phyloP scores from a whole-genome alignment of 2,113 vertebrate genomes.

The Lepus timidus region DNA sequence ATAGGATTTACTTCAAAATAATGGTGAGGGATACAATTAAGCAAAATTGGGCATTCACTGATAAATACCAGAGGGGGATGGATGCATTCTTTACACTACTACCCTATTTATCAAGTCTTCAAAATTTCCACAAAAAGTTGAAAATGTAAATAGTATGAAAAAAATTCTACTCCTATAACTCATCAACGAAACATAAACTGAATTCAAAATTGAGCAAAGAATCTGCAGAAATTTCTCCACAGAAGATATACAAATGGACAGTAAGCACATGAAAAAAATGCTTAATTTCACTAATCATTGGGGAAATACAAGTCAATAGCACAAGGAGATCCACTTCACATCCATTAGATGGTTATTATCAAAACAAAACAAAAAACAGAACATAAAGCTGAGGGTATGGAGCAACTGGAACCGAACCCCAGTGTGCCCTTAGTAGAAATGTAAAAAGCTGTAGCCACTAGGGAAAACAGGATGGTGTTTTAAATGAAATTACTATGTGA shows the following conservation, averaged over 20 bases:
- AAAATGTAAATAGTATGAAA: constrained; percentile 39
- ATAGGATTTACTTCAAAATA: constrained; percentile 48
- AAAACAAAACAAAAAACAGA: not conserved
- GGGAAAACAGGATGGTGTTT: not conserved
- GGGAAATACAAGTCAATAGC: constrained; percentile 15
- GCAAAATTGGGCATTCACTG: not conserved
- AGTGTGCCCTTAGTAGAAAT: not conserved
- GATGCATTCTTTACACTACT: not conserved
- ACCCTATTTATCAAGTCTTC: constrained; percentile 3
- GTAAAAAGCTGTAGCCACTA: not conserved
- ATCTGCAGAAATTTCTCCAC: constrained; percentile 44
- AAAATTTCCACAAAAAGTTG: constrained; percentile 30
- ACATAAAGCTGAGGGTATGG: not conserved
- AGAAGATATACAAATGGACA: not conserved
- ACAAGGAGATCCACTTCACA: not conserved
- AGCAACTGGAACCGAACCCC: not conserved
- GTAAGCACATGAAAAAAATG: constrained; percentile 4
- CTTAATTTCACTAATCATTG: not conserved
- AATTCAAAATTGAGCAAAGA: constrained; percentile 43
- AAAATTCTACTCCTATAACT: constrained; percentile 17
- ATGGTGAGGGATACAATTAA: not conserved
- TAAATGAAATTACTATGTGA: not conserved
- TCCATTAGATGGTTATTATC: not conserved
- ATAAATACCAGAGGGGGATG: not conserved
- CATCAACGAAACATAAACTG: not conserved